phyloP scores from a whole-genome alignment of 2,113 vertebrate species.

The Atherinomorus stipes region DNA sequence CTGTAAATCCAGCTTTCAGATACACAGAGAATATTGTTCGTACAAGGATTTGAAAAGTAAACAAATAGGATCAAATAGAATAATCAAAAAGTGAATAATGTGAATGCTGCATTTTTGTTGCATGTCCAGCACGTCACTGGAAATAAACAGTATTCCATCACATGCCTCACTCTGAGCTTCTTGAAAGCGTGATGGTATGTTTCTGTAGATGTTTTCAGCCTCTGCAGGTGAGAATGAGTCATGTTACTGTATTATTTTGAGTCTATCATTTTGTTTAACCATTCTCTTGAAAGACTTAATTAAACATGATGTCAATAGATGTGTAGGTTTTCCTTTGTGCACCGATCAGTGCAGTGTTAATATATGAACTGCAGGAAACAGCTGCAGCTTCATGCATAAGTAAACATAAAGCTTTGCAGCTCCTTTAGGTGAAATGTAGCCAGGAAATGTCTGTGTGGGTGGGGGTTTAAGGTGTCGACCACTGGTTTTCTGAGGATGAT shows the following conservation, averaged over 20 bases:
- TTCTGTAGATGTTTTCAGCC: not conserved
- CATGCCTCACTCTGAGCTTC: not conserved
- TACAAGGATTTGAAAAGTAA: not conserved
- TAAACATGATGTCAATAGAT: not conserved
- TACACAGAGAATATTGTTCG: no score
- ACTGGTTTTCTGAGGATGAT: constrained; percentile 32
- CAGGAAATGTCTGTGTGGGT: constrained; percentile 11
- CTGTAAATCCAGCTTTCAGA: no score
- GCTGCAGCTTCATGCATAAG: constrained; percentile 5
- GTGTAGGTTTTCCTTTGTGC: not conserved
- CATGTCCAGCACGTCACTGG: constrained; percentile 28
- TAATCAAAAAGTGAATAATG: not conserved
- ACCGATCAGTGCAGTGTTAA: not conserved
- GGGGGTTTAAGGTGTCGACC: constrained; percentile 17
- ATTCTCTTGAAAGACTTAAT: not conserved
- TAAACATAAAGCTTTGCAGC: not conserved
- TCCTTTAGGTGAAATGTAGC: not conserved
- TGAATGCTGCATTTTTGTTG: constrained; percentile 6
- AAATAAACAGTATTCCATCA: not conserved
- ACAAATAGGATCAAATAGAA: not conserved
- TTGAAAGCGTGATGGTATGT: not conserved
- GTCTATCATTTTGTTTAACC: constrained; percentile 6
- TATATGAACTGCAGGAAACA: constrained; percentile 6
- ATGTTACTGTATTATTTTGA: not conserved
- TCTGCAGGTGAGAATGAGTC: constrained; percentile 10